Percentiles rank a stretch among this genome's conserved stretches.
Conservation (phyloP, 2,113 vertebrate species). For the Panurus biarmicus region DNA sequence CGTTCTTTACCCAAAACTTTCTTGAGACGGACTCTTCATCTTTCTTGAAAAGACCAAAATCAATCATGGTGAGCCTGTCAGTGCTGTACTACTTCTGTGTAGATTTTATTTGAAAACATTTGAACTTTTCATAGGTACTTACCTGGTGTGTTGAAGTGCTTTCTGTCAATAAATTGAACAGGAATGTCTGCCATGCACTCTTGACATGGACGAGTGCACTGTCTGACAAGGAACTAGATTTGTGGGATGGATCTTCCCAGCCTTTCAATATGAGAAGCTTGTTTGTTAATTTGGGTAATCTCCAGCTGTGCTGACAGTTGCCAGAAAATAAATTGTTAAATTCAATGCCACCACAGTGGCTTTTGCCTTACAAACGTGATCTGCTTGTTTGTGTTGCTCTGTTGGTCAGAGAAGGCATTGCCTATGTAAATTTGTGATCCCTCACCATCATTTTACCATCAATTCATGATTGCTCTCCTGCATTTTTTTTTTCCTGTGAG, state of each 20-base stretch:
- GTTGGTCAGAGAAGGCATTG: neutral
- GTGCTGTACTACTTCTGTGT: neutral
- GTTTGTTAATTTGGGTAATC: neutral
- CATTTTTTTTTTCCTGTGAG: neutral
- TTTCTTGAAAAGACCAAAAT: neutral
- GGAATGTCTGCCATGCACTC: neutral
- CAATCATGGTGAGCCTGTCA: neutral
- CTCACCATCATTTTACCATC: neutral
- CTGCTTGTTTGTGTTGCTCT: neutral
- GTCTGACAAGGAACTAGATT: neutral
- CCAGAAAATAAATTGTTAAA: neutral
- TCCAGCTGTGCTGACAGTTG: neutral
- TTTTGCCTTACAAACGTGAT: neutral
- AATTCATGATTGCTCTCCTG: neutral
- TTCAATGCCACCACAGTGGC: neutral
- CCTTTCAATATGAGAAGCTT: neutral
- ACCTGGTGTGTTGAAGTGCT: neutral
- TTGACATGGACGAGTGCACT: neutral
- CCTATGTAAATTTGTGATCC: neutral
- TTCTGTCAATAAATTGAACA: neutral
- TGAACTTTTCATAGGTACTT: neutral
- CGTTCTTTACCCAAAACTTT: neutral
- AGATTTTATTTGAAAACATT: neutral
- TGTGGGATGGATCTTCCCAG: neutral
- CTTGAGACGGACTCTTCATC: neutral